These are phyloP conservation scores for Magallana nippona DNA, from an alignment of 2,888 invertebrate genomes.

Conservation along the genomic window DNA sequence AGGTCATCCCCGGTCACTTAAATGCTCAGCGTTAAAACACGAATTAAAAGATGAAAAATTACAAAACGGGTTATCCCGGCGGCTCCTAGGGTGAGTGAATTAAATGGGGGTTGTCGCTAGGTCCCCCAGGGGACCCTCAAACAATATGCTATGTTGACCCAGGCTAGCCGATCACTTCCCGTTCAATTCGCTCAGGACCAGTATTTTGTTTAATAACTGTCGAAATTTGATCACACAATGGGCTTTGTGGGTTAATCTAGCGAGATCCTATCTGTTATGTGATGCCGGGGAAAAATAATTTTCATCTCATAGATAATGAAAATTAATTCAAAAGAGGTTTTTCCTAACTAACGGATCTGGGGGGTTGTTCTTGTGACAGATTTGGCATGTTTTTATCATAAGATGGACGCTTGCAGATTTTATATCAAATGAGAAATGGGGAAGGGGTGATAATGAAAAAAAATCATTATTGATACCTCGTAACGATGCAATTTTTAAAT, in stretches of 20 bases:
- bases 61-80: background rate
- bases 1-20: too few relatives aligned
- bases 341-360: background rate
- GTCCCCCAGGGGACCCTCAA: background rate
- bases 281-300: constrained; percentile 19
- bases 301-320: constrained; percentile 33
- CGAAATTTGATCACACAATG: constrained; percentile 8
- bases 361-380: background rate
- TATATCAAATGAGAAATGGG: background rate
- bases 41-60: too few relatives aligned
- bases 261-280: constrained; percentile 6
- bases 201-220: constrained; percentile 17
- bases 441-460: background rate
- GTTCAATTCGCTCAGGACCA: background rate
- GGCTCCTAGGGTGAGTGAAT: background rate
- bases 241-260: constrained; percentile 22
- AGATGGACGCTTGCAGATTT: background rate
- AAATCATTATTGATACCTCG: background rate
- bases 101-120: background rate
- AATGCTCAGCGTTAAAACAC: too few relatives aligned
- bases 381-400: background rate
- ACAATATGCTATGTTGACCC: constrained; percentile 26
- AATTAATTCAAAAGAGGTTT: constrained; percentile 19
- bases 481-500: too few relatives aligned
- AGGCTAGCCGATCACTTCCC: background rate